phyloP scores from a whole-genome alignment of 2,113 vertebrate genomes.

The Lasiurus borealis region DNA sequence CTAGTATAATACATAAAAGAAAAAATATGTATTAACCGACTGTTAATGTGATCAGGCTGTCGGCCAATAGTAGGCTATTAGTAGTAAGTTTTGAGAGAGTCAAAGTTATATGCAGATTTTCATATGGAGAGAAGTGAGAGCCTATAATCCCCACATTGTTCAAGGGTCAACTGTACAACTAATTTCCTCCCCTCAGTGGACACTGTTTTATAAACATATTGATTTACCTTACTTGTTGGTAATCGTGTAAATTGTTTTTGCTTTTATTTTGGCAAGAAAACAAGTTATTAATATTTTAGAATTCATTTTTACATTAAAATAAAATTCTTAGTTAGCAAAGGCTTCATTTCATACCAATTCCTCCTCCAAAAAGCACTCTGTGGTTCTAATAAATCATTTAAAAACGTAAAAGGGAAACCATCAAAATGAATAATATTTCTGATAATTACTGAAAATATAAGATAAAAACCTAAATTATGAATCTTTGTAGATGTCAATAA shows the following conservation, averaged over 20 bases:
- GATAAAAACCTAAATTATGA: background rate
- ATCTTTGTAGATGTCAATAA: background rate
- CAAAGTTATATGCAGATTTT: background rate
- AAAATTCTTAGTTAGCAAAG: slow-evolving; percentile 43
- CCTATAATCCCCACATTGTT: background rate
- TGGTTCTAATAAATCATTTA: background rate
- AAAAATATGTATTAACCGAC: background rate
- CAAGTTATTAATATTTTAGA: slow-evolving; percentile 28
- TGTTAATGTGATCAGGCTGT: background rate
- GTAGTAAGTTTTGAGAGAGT: background rate
- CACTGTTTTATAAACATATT: background rate
- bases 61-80: no score
- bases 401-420: slow-evolving; percentile 21
- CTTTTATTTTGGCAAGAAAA: slow-evolving; percentile 54
- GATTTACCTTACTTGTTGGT: slow-evolving; percentile 43
- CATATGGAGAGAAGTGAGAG: background rate
- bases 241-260: slow-evolving; percentile 47
- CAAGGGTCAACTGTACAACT: background rate
- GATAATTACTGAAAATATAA: background rate
- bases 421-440: slow-evolving; percentile 19
- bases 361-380: background rate
- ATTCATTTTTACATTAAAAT: slow-evolving; percentile 65
- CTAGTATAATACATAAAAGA: background rate
- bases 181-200: background rate
- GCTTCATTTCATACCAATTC: slow-evolving; percentile 32